phyloP scores from a whole-genome alignment of 2,888 invertebrate species.

The Athalia cordata region DNA sequence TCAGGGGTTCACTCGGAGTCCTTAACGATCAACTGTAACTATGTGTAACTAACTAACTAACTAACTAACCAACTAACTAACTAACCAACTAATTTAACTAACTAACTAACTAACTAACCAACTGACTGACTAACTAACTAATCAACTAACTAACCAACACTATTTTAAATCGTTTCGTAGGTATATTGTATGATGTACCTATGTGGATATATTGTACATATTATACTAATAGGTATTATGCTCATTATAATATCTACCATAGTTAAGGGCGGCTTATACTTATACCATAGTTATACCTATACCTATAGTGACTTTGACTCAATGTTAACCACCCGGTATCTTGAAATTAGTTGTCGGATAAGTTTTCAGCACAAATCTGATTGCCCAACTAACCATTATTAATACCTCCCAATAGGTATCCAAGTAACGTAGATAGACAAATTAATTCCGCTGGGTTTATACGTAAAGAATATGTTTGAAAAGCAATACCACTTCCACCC shows the following conservation, averaged over 20 bases:
- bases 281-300: too few species aligned
- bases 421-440: slow-evolving; percentile 32
- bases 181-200: background rate
- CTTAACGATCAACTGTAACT: slow-evolving; percentile 9
- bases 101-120: slow-evolving; percentile 13
- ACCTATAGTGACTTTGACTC: too few species aligned
- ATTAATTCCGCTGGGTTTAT: slow-evolving; percentile 5
- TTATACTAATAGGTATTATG: too few species aligned
- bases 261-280: too few species aligned
- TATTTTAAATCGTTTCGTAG: background rate
- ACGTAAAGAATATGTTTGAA: slow-evolving; percentile 17
- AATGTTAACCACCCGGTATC: slow-evolving; percentile 4
- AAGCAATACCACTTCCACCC: slow-evolving; percentile 35
- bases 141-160: background rate
- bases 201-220: background rate
- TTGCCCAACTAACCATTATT: slow-evolving; percentile 28
- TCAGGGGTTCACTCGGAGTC: slow-evolving; percentile 25
- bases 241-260: too few species aligned
- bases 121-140: background rate
- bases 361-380: slow-evolving; percentile 31
- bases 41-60: slow-evolving; percentile 39
- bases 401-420: slow-evolving; percentile 3
- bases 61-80: slow-evolving; percentile 15
- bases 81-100: background rate
- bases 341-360: slow-evolving; percentile 25